Evolutionary conservation across 2,797 vertebrate genomes (phyloP).

Genomic region (Dallia pectoralis): DNA sequence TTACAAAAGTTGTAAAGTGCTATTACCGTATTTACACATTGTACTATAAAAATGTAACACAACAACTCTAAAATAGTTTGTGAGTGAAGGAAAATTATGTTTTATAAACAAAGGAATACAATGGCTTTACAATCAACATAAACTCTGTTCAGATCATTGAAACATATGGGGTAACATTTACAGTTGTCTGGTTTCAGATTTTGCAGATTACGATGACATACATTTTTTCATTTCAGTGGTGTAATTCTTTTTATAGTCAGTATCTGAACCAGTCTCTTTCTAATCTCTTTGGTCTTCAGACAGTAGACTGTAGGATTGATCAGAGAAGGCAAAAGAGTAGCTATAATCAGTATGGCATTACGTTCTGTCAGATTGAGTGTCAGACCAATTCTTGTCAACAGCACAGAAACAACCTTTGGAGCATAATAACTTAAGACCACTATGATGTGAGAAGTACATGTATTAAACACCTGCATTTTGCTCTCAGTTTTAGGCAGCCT

Average conservation of each 20-base stretch:
- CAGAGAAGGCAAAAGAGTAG: slow-evolving; percentile 17
- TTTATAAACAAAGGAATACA: too few relatives aligned
- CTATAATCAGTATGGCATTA: slow-evolving; percentile 10
- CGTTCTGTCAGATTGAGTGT: slow-evolving; percentile 26
- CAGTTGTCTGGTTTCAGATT: too few relatives aligned
- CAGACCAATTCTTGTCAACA: slow-evolving; percentile 39
- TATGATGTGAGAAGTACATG: slow-evolving; percentile 33
- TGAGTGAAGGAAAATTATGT: too few relatives aligned
- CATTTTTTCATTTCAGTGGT: too few relatives aligned
- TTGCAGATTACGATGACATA: too few relatives aligned
- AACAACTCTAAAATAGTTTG: too few relatives aligned
- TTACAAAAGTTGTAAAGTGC: too few relatives aligned
- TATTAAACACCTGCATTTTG: slow-evolving; percentile 32
- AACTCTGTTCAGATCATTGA: too few relatives aligned
- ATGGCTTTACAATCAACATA: too few relatives aligned
- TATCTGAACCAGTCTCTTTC: slow-evolving; percentile 7
- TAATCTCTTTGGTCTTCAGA: slow-evolving; percentile 26
- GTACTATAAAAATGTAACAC: too few relatives aligned
- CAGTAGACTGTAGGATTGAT: slow-evolving; percentile 20
- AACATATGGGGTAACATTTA: too few relatives aligned
- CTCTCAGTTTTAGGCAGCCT: slow-evolving; percentile 22
- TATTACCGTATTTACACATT: too few relatives aligned
- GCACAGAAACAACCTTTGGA: slow-evolving; percentile 22
- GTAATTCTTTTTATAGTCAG: not conserved
- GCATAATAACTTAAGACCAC: slow-evolving; percentile 23